A percentile compares a stretch with the other conserved stretches of the same genome.
Evolutionary conservation across 2,113 vertebrate species (phyloP).

Genomic region (Hippolais icterina): DNA sequence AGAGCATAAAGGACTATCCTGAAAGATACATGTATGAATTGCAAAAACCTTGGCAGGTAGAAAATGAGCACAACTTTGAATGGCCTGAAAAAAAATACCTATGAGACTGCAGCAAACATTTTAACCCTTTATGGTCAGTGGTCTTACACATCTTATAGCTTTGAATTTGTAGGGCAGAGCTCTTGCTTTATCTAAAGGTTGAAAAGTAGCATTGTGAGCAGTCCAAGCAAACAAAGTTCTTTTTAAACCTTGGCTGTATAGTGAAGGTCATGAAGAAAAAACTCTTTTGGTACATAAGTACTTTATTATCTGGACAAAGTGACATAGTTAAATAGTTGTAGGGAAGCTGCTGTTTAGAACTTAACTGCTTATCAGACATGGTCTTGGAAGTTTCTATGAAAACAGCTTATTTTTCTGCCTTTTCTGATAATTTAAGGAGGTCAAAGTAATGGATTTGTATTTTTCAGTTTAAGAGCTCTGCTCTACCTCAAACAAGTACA

Average conservation of each 20-base stretch:
- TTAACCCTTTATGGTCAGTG: not conserved
- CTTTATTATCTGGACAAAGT: not conserved
- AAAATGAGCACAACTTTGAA: not conserved
- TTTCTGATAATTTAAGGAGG: not conserved
- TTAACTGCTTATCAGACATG: not conserved
- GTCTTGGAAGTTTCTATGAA: not conserved
- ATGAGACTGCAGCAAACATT: not conserved
- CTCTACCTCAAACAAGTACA: not conserved
- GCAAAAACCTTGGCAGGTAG: not conserved
- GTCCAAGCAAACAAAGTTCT: not conserved
- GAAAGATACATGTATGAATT: slow-evolving; percentile 15
- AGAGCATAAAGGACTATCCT: not conserved
- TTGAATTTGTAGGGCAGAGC: not conserved
- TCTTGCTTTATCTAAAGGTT: not conserved
- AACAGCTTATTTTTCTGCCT: not conserved
- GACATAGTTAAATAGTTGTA: not conserved
- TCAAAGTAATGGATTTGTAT: not conserved
- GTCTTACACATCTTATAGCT: not conserved
- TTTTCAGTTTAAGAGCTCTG: not conserved
- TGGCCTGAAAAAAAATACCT: not conserved
- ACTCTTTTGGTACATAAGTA: not conserved
- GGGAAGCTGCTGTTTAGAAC: not conserved
- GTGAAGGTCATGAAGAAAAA: not conserved
- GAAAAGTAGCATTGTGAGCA: not conserved
- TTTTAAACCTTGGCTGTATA: not conserved